Evolutionary conservation across 1,140 invertebrate species (phyloP).

Genomic region (Drosophila baimaii): DNA sequence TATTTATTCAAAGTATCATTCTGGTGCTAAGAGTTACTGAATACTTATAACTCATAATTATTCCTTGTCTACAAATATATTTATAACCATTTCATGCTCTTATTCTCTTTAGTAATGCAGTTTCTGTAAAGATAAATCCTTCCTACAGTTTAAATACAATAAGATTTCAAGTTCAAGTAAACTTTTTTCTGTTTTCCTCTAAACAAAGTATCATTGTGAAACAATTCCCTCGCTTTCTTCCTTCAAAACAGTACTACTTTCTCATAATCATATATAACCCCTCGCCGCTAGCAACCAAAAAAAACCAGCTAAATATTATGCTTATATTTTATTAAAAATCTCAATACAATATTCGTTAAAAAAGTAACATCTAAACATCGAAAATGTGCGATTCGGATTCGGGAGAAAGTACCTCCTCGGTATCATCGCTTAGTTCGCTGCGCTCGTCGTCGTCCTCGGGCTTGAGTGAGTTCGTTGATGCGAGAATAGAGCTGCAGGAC

Average conservation of each 20-base stretch:
- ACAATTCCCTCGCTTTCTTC: neutral
- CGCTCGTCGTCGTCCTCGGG: slow-evolving; percentile 22
- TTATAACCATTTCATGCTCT: neutral
- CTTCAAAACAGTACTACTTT: neutral
- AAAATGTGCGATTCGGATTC: slow-evolving; percentile 38
- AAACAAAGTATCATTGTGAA: slow-evolving; percentile 1
- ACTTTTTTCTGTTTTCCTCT: neutral
- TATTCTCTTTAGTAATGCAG: neutral
- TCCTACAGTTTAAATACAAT: neutral
- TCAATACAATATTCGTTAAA: neutral
- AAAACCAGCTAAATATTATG: neutral
- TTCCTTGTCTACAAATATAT: neutral
- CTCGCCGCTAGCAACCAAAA: neutral
- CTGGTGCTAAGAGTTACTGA: too few species aligned
- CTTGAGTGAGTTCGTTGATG: slow-evolving; percentile 86
- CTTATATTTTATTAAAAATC: slow-evolving; percentile 30
- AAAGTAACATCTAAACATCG: neutral
- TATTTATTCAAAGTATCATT: too few species aligned
- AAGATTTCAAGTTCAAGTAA: neutral
- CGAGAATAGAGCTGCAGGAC: slow-evolving; percentile 85
- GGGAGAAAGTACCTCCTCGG: slow-evolving; percentile 35
- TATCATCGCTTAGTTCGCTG: slow-evolving; percentile 7
- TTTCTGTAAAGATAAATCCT: neutral
- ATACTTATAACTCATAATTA: neutral
- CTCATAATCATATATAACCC: neutral